Evolutionary conservation across 2,888 invertebrate genomes (phyloP), one percentile per base, ranked within the genome.

Genomic region (Pseudeuparius sepicola): DNA sequence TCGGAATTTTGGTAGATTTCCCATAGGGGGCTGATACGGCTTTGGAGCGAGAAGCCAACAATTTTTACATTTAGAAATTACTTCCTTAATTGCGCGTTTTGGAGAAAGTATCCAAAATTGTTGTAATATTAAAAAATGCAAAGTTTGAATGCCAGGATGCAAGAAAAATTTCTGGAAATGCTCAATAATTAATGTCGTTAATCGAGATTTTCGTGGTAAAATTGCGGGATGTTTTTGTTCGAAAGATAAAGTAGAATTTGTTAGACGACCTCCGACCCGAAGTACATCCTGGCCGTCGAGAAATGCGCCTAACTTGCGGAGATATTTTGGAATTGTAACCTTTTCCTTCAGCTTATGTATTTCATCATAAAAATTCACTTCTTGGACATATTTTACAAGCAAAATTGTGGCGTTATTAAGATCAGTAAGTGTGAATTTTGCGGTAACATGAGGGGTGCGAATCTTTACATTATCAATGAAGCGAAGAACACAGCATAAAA

Each of bases 101-200:
- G 27, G 10, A 11, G 27, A 33, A 7, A 40, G 14, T 13, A 34
- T 39, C 29, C 29, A 40, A 28, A 34, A 40, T n/a, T 40, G 17
- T 23, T 32, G 29, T 12, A 10, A 4, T 9, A 37, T 6, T 15
- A 38, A 24, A 27, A 27, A 31, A 4, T 31, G 31, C 5, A 33
- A 10, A 14, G 33, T 33, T 31, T 33, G 28, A 9, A 28, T 9
- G 9, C 33, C 25, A 4, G 33, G 27, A 14, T 33, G 33, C 23
- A 32, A 24, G 13, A 12, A 32, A 9, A 13, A 10, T 24, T 32
- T 32, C 11, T 32, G 32, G 9, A 13, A 9, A 29, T 28, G 9
- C n/a, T 33, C 33, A 7, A 33, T 29, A 12, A 28, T 30, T 6
- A 33, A 14, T n/a, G 26, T n/a, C 5, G 33, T 28, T 4, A 33